Evolutionary conservation across 2,888 invertebrate species (phyloP).

Genomic region (Meiosimyza platycephala): DNA sequence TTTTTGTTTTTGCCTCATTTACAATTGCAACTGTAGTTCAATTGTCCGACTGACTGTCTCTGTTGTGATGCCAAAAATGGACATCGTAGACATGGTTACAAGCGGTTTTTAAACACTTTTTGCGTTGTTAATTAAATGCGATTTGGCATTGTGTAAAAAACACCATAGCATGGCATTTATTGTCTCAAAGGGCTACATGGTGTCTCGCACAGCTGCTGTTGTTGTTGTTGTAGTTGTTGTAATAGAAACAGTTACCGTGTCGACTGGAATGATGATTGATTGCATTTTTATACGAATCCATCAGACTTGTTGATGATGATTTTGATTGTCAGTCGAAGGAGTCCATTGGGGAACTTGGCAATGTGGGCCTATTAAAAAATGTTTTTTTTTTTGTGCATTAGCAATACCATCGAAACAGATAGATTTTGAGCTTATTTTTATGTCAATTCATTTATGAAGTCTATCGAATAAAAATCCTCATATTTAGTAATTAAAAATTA

Average conservation of each 20-base stretch:
- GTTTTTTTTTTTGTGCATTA: no score
- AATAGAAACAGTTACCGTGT: constrained; percentile 48
- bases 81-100: constrained; percentile 8
- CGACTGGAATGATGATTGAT: constrained; percentile 51
- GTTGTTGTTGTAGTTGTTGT: constrained; percentile 1
- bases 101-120: constrained; percentile 33
- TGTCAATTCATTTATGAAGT: no score
- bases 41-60: constrained; percentile 4
- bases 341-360: neutral
- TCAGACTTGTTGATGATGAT: neutral
- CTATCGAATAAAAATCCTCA: no score
- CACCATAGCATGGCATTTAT: neutral
- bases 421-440: no score
- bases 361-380: no score
- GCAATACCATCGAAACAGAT: no score
- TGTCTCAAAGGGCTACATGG: constrained; percentile 20
- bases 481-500: no score
- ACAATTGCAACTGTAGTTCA: constrained; percentile 18
- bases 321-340: neutral
- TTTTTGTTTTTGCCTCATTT: neutral
- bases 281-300: constrained; percentile 31
- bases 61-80: constrained; percentile 31
- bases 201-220: neutral
- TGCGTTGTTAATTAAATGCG: constrained; percentile 49
- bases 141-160: no score